phyloP scores from a whole-genome alignment of 2,797 vertebrate genomes.

The Halcyon smyrnensis region DNA sequence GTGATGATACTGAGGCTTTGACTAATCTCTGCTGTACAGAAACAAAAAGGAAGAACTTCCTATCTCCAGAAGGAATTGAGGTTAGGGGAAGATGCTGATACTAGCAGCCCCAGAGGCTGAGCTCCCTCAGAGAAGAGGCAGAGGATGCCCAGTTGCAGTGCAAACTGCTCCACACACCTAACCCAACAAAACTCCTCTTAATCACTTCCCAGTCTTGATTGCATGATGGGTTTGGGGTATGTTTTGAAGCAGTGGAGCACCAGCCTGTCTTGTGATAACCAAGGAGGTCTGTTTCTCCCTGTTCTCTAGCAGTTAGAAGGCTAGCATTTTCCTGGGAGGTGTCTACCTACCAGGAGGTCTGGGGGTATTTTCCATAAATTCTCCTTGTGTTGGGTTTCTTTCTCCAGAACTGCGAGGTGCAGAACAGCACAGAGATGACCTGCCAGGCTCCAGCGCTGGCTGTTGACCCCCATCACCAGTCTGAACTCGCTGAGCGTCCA shows the following conservation, averaged over 20 bases:
- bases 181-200: background rate
- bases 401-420: slow-evolving; percentile 89
- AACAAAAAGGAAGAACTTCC: background rate
- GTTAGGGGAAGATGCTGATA: background rate
- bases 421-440: slow-evolving; percentile 90
- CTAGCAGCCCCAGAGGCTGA: background rate
- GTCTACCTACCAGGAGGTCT: background rate
- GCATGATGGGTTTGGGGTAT: accelerated
- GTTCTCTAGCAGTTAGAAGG: background rate
- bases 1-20: background rate
- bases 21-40: background rate
- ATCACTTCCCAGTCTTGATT: background rate
- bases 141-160: background rate
- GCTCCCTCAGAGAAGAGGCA: background rate
- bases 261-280: background rate
- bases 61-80: background rate
- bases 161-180: background rate
- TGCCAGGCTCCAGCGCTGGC: slow-evolving; percentile 93
- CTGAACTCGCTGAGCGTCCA: slow-evolving; percentile 85
- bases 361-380: background rate
- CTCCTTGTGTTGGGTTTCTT: background rate
- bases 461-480: slow-evolving; percentile 83
- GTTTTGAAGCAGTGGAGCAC: background rate
- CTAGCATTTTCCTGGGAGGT: background rate
- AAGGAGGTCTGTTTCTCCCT: background rate